Evolutionary conservation across 2,888 invertebrate genomes (phyloP).

Genomic region (Xylota sylvarum): DNA sequence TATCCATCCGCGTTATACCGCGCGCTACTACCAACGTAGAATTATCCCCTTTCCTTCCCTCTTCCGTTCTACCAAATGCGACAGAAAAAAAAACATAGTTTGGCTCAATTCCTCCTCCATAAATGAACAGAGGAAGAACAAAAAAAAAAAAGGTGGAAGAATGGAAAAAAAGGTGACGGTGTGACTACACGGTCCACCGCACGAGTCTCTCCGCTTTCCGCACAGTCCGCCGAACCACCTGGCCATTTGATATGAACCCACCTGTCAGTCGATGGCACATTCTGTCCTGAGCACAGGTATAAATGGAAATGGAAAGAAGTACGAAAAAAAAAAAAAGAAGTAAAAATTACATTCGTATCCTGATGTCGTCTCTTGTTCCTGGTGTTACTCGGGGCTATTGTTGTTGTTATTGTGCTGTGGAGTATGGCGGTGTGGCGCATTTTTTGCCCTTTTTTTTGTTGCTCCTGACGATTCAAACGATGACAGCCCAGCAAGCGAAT

Average conservation of each 20-base stretch:
- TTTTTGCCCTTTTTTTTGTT: conserved; percentile 46
- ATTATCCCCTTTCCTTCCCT: conserved; percentile 51
- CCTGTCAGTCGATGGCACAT: conserved; percentile 75
- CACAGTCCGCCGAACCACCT: conserved; percentile 65
- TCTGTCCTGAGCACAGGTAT: conserved; percentile 68
- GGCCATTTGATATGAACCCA: conserved; percentile 69
- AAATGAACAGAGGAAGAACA: conserved; percentile 56
- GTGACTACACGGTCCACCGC: conserved; percentile 77
- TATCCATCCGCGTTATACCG: conserved; percentile 54
- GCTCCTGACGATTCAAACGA: conserved; percentile 42
- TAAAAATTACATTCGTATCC: conserved; percentile 58
- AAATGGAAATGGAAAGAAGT: conserved; percentile 54
- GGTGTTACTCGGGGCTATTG: conserved; percentile 20
- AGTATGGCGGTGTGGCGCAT: conserved; percentile 52
- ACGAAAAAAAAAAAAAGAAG: conserved; percentile 35
- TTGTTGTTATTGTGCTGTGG: conserved; percentile 16
- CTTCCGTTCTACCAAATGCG: conserved; percentile 63
- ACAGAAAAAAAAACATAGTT: conserved; percentile 47
- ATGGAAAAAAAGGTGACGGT: conserved; percentile 73
- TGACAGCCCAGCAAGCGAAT: conserved; percentile 48
- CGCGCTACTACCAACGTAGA: conserved; percentile 59
- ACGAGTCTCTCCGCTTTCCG: conserved; percentile 68
- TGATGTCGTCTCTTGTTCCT: conserved; percentile 54
- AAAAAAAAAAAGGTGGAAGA: conserved; percentile 23
- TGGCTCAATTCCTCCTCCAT: conserved; percentile 49